Base-by-base conservation (phyloP, 2,797 vertebrate species). In the Gouania willdenowi region DNA sequence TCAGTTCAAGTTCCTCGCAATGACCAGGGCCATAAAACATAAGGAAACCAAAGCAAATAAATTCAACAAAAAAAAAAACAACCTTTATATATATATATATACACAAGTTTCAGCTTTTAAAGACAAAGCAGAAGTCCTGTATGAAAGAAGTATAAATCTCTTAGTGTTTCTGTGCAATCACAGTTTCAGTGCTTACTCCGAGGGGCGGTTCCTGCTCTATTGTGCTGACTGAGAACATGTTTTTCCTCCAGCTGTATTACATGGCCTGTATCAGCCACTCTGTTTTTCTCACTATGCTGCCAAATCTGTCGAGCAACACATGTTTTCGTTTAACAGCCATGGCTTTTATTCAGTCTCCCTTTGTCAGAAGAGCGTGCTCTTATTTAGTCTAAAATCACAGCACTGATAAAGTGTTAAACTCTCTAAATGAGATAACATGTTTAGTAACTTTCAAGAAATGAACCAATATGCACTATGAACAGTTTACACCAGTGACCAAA, bases 191-290 rank as follows among this genome's bases (percentile, higher is more conserved):
- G 61, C 52, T 52, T 23, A 52, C 42, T 62, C 54, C 5, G 27
- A 77, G 71, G 58, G 77, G 80, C 52, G 35, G 75, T 12, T 66
- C 79, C 77, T 48, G 30, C 57, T 58, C 60, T 23, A 47, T 59
- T 79, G 60, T 82, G 75, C 73, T 65, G 59, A 71, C 68, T 22
- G 57, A 53, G 63, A 69, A 69, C 73, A 75, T 67, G 77, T 79
- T 85, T n/a, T 82, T 81, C 54, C 58, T 78, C 70, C 0, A 73
- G 66, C 71, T 40, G 51, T 36, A 25, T 45, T 21, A 33, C 5
- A 23, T 21, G 28, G 59, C 40, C 10, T 1, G 17, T 42, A 50
- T 62, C 37, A 12, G 23, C 25, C 22, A 22, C 47, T 43, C 4
- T 26, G 22, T 26, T 19, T 29, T 50, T 27, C 5, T 13, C 31